Evolutionary conservation across 2,888 invertebrate species (phyloP).

Genomic region (Petrolisthes cinctipes): DNA sequence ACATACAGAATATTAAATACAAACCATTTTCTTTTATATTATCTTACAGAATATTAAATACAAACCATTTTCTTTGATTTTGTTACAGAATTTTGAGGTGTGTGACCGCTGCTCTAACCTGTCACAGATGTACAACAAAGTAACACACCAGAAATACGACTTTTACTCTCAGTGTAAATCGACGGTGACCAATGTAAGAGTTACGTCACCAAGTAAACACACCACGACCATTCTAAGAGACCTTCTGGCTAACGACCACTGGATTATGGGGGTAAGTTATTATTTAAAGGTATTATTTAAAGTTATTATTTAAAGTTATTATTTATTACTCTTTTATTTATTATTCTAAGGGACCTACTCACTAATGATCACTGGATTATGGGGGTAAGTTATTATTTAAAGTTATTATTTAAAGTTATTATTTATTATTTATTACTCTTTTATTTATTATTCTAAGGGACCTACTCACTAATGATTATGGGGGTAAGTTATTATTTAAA

Average conservation of each 20-base stretch:
- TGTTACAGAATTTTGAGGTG: conserved; percentile 60
- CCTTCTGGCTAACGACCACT: conserved; percentile 62
- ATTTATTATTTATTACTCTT: no score
- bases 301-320: not conserved
- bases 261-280: conserved; percentile 61
- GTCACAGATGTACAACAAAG: conserved; percentile 62
- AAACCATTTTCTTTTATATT: no score
- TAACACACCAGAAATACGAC: conserved; percentile 63
- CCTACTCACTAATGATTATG: conserved; percentile 62
- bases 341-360: no score
- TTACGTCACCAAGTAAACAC: conserved; percentile 58
- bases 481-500: conserved; percentile 40
- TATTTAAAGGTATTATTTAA: not conserved
- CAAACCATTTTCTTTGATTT: not conserved
- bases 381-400: no score
- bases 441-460: conserved; percentile 64
- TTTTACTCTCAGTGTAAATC: conserved; percentile 63
- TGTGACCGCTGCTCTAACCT: conserved; percentile 62
- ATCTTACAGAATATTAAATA: no score
- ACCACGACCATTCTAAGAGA: conserved; percentile 64
- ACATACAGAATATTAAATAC: no score
- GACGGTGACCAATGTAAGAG: conserved; percentile 64
- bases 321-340: no score
- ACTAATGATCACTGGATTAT: no score
- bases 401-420: no score